phyloP scores from a whole-genome alignment of 2,888 invertebrate genomes.

The Choreutis nemorana region DNA sequence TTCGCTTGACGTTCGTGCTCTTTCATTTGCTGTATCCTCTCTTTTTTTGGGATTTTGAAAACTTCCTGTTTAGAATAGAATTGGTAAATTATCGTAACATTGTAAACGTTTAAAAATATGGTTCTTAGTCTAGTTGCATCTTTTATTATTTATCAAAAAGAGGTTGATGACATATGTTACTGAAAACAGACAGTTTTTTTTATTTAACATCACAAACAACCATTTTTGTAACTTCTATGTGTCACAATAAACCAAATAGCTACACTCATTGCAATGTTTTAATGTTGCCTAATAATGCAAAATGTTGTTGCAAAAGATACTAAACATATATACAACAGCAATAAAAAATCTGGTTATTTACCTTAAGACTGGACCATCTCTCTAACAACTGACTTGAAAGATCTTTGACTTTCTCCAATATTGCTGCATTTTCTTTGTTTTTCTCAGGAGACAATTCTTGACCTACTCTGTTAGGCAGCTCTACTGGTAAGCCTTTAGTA shows the following conservation, averaged over 20 bases:
- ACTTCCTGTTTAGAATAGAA: no score
- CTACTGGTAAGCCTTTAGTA: slow-evolving; percentile 44
- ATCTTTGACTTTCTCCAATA: slow-evolving; percentile 62
- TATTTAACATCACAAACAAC: no score
- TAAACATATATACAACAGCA: neutral
- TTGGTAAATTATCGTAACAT: no score
- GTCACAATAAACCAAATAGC: no score
- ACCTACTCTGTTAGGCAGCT: slow-evolving; percentile 25
- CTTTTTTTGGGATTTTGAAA: slow-evolving; percentile 94
- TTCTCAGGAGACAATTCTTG: slow-evolving; percentile 32
- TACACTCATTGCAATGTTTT: no score
- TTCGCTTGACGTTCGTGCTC: slow-evolving; percentile 93
- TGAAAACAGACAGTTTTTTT: no score
- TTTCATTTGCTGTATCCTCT: slow-evolving; percentile 93
- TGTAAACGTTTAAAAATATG: no score
- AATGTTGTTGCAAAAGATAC: neutral
- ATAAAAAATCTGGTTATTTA: slow-evolving; percentile 13
- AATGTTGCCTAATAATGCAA: neutral
- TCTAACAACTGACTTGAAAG: slow-evolving; percentile 71
- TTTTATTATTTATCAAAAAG: no score
- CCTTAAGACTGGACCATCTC: slow-evolving; percentile 77
- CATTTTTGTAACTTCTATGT: no score
- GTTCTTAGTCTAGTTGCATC: no score
- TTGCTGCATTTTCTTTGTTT: slow-evolving; percentile 31
- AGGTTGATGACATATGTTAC: no score